phyloP scores from a whole-genome alignment of 2,797 vertebrate species.

The Lithobates pipiens region DNA sequence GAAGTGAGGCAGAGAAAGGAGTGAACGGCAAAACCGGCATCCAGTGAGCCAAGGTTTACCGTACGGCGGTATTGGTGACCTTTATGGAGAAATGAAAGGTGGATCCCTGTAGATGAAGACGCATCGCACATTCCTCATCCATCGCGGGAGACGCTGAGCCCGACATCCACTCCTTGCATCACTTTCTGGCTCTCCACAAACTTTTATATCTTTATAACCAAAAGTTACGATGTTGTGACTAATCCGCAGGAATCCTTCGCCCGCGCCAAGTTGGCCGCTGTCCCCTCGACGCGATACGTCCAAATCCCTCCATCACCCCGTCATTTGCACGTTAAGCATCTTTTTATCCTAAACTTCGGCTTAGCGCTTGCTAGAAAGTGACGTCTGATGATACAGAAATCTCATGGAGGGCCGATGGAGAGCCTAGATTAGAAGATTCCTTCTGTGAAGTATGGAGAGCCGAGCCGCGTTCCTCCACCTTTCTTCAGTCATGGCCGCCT shows the following conservation, averaged over 20 bases:
- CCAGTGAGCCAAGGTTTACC: constrained; percentile 67
- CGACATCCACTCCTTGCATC: constrained; percentile 36
- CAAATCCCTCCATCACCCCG: neutral
- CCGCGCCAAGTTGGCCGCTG: constrained; percentile 1
- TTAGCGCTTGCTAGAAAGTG: neutral
- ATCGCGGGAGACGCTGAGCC: neutral
- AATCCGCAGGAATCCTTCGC: constrained; percentile 2
- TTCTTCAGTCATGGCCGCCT: too few species aligned
- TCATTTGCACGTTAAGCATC: neutral
- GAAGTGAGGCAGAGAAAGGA: constrained; percentile 68
- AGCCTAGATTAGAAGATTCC: too few species aligned
- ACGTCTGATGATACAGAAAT: too few species aligned
- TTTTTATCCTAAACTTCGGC: neutral
- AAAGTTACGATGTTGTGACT: constrained; percentile 42
- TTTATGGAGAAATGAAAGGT: constrained; percentile 19
- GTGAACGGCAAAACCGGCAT: constrained; percentile 65
- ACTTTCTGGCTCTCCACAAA: constrained; percentile 6
- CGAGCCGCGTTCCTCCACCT: too few species aligned
- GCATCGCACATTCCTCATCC: constrained; percentile 56
- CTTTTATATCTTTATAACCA: neutral
- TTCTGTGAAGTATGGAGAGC: too few species aligned
- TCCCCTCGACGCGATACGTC: neutral
- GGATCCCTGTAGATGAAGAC: constrained; percentile 60
- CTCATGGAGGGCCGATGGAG: too few species aligned
- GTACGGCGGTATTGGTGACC: constrained; percentile 65